phyloP scores from a whole-genome alignment of 2,888 invertebrate species.

The Tipula confusa region DNA sequence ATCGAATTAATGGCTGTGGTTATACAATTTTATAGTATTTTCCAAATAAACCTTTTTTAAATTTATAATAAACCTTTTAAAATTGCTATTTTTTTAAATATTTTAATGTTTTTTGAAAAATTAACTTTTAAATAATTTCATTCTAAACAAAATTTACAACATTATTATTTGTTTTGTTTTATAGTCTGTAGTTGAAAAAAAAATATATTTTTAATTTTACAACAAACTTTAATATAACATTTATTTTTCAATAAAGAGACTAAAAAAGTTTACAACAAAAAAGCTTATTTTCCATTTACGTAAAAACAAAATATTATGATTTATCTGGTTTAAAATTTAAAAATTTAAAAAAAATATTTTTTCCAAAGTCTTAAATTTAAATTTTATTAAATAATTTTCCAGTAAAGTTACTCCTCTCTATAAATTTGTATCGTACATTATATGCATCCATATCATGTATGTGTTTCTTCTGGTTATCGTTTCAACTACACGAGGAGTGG shows the following conservation, averaged over 20 bases:
- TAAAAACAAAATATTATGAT: neutral
- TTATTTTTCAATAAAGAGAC: neutral
- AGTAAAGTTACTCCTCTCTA: neutral
- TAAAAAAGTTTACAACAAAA: neutral
- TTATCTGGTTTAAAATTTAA: neutral
- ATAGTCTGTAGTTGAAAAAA: neutral
- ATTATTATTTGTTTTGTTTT: neutral
- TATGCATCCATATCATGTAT: neutral
- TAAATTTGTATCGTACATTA: neutral
- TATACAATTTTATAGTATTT: too few species aligned
- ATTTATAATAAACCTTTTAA: too few species aligned
- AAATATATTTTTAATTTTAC: neutral
- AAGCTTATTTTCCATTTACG: neutral
- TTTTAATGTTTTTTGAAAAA: too few species aligned
- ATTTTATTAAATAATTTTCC: neutral
- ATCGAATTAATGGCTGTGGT: too few species aligned
- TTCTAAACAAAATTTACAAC: too few species aligned
- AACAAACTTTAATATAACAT: neutral
- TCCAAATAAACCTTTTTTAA: too few species aligned
- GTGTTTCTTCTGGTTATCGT: neutral
- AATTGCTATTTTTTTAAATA: too few species aligned
- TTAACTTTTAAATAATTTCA: too few species aligned
- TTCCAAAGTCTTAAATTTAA: neutral
- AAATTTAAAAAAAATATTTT: neutral
- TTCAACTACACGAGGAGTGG: neutral